phyloP scores from a whole-genome alignment of 2,888 invertebrate species.

The Ornithoptera priamus region DNA sequence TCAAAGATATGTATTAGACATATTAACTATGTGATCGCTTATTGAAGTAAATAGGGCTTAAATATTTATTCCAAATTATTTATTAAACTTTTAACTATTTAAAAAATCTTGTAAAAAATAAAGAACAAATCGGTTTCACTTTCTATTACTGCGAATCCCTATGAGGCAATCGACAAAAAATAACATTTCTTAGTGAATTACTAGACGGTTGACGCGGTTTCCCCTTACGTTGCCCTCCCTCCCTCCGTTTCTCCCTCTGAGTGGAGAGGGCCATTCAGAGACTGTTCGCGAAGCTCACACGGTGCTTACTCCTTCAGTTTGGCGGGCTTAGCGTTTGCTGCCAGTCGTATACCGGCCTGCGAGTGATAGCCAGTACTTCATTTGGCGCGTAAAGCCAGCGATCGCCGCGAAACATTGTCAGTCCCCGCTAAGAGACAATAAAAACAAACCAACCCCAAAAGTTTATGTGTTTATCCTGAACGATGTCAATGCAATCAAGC shows the following conservation, averaged over 20 bases:
- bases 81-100: neutral
- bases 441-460: constrained; percentile 46
- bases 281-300: constrained; percentile 76
- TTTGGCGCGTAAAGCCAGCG: constrained; percentile 67
- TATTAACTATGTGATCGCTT: too few relatives aligned
- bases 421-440: constrained; percentile 34
- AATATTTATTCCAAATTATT: too few relatives aligned
- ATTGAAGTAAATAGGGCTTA: too few relatives aligned
- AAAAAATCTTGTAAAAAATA: constrained; percentile 15
- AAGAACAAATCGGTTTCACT: constrained; percentile 51
- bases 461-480: constrained; percentile 66
- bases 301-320: constrained; percentile 68
- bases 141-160: constrained; percentile 58
- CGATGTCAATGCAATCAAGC: constrained; percentile 40
- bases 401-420: constrained; percentile 41
- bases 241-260: constrained; percentile 72
- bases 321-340: constrained; percentile 68
- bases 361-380: constrained; percentile 36
- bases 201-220: constrained; percentile 74
- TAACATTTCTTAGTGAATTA: constrained; percentile 79
- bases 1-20: too few relatives aligned
- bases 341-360: constrained; percentile 56
- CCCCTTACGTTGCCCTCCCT: constrained; percentile 76
- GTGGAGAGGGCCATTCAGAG: constrained; percentile 74
- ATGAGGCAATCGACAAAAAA: constrained; percentile 69